phyloP scores from a whole-genome alignment of 2,797 vertebrate species.

The Phrynocephalus forsythii region DNA sequence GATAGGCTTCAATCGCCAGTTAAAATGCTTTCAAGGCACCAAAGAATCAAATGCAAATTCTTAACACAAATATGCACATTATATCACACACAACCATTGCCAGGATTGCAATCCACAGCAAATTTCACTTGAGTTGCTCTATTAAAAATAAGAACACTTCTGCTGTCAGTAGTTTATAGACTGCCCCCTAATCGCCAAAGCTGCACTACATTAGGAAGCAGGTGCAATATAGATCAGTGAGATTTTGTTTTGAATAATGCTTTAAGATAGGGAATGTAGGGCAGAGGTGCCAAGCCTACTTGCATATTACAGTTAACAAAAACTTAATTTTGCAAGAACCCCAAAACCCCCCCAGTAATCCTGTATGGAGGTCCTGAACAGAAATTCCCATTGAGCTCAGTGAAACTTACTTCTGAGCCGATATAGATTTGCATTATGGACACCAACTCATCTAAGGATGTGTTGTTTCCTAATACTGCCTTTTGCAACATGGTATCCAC shows the following conservation, averaged over 20 bases:
- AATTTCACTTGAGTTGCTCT: slow-evolving; percentile 12
- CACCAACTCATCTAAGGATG: slow-evolving; percentile 20
- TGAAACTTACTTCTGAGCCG: not conserved
- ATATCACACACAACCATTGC: not conserved
- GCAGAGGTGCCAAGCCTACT: not conserved
- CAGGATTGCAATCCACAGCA: not conserved
- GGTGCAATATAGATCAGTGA: not conserved
- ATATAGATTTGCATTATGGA: not conserved
- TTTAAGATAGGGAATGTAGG: slow-evolving; percentile 2
- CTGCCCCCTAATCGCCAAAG: not conserved
- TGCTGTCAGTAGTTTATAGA: not conserved
- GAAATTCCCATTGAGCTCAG: slow-evolving; percentile 15
- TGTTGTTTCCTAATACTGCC: not conserved
- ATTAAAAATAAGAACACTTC: slow-evolving; percentile 9
- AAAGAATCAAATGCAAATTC: slow-evolving; percentile 37
- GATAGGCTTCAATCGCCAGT: slow-evolving; percentile 41
- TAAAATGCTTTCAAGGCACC: slow-evolving; percentile 37
- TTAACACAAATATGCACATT: slow-evolving; percentile 4
- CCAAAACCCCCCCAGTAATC: too few relatives aligned
- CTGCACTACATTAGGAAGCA: not conserved
- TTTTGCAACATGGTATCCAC: not conserved
- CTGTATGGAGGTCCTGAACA: not conserved
- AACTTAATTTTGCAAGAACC: too few relatives aligned
- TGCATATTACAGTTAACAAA: not conserved
- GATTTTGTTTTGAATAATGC: not conserved